Evolutionary conservation across 2,888 invertebrate species (phyloP), one percentile per base, ranked within the genome.

Genomic region (Altica lythri): DNA sequence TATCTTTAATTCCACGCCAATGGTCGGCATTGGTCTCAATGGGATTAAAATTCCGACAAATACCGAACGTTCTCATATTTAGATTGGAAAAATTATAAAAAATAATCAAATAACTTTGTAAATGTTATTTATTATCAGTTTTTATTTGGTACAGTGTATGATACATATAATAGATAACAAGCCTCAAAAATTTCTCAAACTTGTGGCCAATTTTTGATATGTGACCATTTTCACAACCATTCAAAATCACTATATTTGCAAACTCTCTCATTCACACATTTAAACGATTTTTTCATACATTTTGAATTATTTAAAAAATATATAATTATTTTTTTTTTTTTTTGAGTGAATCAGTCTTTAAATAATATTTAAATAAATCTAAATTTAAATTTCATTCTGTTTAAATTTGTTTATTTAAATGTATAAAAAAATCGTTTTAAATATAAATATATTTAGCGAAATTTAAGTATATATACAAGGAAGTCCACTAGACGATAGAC

Each of bases 121-220:
- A 73, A 72, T 72, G 64, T 65, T 65, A 49, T 69, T 65, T 64
- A 68, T 70, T 67, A 68, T 72, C 68, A 68, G 71, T 65, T 70
- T n/a, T 72, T 66, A 65, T 72, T 73, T 72, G 71, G 71, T 74
- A 75, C 74, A 75, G 70, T 73, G 74, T 75, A 75, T 74, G 67
- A 73, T 75, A 75, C 74, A 75, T 73, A 69, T 65, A 64, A 67
- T 67, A 67, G 65, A 67, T 69, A 72, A 72, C 70, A 72, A 71
- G 72, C 71, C 67, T 65, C 69, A 61, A 59, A 63, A 62, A 60
- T 54, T 46, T 58, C 52, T 56, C 62, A 62, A 62, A 62, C 57
- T 47, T 59, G 52, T 62, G 67, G 66, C 66, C 67, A 66, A 63
- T 57, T 61, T 65, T 64, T 70, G 70, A 72, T 72, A 72, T 71